A percentile compares a stretch with the other conserved stretches of the same genome.
Conservation (phyloP, 2,797 vertebrate genomes). For the Pyrocephalus nanus region DNA sequence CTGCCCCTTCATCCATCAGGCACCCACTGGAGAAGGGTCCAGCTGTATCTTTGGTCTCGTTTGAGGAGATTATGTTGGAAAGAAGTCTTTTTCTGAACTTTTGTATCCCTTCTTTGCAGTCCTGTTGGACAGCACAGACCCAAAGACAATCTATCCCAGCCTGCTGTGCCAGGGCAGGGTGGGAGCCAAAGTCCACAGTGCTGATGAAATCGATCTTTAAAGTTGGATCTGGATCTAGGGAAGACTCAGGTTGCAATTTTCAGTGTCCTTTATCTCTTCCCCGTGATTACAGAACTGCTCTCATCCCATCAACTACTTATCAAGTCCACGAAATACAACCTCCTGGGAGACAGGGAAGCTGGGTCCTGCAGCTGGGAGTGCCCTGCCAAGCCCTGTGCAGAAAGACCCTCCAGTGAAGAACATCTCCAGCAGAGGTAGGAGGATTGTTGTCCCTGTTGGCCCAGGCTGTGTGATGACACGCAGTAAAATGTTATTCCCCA, state of each 20-base stretch:
- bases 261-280: neutral
- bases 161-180: neutral
- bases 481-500: neutral
- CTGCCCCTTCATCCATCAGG: neutral
- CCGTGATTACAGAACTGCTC: conserved; percentile 83
- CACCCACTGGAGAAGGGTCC: neutral
- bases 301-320: conserved; percentile 81
- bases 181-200: neutral
- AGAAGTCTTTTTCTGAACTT: neutral
- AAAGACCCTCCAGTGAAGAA: conserved; percentile 56
- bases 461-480: neutral
- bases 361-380: conserved; percentile 76
- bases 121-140: neutral
- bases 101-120: neutral
- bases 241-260: neutral
- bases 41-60: neutral
- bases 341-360: conserved; percentile 78
- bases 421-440: conserved; percentile 75
- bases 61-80: neutral
- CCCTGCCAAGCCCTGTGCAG: conserved; percentile 67
- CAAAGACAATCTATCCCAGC: neutral
- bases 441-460: neutral
- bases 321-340: conserved; percentile 78
- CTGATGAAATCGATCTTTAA: neutral
- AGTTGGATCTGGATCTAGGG: neutral